Conservation (phyloP, 2,797 vertebrate species). For the Spinibarbus caldwelli region DNA sequence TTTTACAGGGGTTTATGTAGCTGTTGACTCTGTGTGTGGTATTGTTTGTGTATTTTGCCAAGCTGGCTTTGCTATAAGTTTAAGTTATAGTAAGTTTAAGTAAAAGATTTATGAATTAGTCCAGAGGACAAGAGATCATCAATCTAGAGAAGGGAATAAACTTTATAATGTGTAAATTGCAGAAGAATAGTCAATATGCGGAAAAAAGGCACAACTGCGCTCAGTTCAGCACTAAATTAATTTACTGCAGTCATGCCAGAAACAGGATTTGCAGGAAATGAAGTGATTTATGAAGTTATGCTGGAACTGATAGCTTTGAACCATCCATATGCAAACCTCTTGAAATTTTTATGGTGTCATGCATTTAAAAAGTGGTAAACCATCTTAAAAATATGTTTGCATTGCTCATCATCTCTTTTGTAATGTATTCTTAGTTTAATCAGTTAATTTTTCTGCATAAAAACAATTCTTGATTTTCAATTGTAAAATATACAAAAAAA, state of each 20-base stretch:
- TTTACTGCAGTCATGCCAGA: background rate
- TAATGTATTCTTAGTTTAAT: background rate
- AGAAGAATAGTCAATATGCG: background rate
- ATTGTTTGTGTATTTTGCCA: background rate
- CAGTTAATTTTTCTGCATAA: background rate
- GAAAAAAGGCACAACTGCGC: background rate
- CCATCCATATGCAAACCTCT: background rate
- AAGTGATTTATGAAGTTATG: conserved; percentile 34
- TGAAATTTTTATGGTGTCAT: background rate
- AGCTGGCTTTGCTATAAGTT: background rate
- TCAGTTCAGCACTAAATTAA: conserved; percentile 16
- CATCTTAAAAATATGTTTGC: background rate
- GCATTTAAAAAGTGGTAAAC: background rate
- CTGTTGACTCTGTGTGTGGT: conserved; percentile 1
- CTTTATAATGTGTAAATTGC: background rate
- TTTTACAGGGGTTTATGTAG: conserved; percentile 8
- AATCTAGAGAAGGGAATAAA: no score
- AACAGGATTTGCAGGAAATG: conserved; percentile 5
- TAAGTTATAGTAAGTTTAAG: background rate
- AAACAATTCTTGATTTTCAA: background rate
- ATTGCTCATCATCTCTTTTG: background rate
- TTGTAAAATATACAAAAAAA: no score
- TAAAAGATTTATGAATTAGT: background rate
- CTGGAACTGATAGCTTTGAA: conserved; percentile 1
- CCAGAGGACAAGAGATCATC: background rate